Evolutionary conservation across 2,113 vertebrate species (phyloP).

Genomic region (Rhipidura dahli): DNA sequence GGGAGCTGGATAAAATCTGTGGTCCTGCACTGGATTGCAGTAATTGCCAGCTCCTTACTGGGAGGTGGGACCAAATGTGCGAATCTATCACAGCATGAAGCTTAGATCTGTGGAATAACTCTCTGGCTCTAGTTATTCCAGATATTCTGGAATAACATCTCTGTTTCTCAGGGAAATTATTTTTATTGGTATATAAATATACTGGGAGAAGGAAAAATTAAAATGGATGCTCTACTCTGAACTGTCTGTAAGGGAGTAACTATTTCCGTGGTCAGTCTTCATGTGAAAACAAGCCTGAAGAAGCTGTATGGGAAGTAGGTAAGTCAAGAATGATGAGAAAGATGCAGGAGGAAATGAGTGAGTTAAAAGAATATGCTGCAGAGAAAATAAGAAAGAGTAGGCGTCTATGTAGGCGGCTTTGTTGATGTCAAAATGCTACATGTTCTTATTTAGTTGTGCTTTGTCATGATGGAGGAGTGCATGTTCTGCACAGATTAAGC

Average conservation of each 20-base stretch:
- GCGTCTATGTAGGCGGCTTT: constrained; percentile 10
- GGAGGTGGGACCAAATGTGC: not conserved
- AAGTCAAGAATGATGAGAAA: not conserved
- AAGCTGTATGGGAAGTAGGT: not conserved
- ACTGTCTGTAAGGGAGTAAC: not conserved
- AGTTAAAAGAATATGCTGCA: constrained; percentile 1
- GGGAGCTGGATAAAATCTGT: not conserved
- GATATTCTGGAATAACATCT: not conserved
- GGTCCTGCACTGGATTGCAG: not conserved
- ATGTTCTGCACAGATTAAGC: not conserved
- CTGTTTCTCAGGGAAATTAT: not conserved
- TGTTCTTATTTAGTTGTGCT: constrained; percentile 36
- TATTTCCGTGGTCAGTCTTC: not conserved
- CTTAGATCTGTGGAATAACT: not conserved
- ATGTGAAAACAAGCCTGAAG: not conserved
- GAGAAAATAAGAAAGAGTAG: constrained; percentile 38
- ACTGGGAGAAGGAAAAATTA: not conserved
- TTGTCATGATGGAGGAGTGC: not conserved
- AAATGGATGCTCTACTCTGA: not conserved
- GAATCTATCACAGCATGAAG: not conserved
- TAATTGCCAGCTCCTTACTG: constrained; percentile 10
- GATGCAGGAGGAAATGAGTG: not conserved
- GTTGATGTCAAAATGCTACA: constrained; percentile 31
- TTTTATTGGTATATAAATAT: not conserved
- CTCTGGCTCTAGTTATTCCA: not conserved